Conservation (phyloP, 2,797 vertebrate genomes). For the Austrolebias charrua region DNA sequence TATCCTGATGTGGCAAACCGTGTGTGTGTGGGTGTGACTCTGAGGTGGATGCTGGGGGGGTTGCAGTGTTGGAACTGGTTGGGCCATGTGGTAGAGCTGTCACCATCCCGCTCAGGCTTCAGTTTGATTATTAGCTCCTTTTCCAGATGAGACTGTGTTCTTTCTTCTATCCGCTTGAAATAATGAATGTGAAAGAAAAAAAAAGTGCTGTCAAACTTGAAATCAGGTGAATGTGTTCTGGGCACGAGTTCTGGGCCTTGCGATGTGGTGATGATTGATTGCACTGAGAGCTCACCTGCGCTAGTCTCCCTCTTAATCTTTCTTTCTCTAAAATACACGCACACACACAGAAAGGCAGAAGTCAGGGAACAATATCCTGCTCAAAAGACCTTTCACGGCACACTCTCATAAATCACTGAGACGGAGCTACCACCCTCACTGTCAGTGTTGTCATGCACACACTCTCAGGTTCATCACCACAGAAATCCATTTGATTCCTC, state of each 20-base stretch:
- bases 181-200: conserved; percentile 66
- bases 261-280: conserved; percentile 79
- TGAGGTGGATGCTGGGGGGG: conserved; percentile 65
- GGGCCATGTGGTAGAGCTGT: conserved; percentile 77
- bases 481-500: conserved; percentile 48
- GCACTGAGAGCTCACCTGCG: conserved; percentile 79
- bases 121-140: conserved; percentile 72
- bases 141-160: conserved; percentile 59
- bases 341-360: conserved; percentile 72
- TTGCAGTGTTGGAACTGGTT: conserved; percentile 65
- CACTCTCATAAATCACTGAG: conserved; percentile 84
- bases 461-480: conserved; percentile 46
- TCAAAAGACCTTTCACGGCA: conserved; percentile 80
- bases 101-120: conserved; percentile 43
- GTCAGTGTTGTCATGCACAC: conserved; percentile 72
- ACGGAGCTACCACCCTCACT: conserved; percentile 83
- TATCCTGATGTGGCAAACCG: conserved; percentile 99
- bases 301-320: conserved; percentile 71
- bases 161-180: conserved; percentile 64
- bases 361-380: conserved; percentile 85
- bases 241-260: conserved; percentile 45
- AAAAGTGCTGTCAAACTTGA: conserved; percentile 47
- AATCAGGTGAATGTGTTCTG: conserved; percentile 63
- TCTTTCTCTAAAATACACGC: conserved; percentile 55
- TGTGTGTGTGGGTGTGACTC: conserved; percentile 41